These are phyloP conservation scores for Oreochromis spilurus DNA, from an alignment of 2,113 vertebrate genomes.

Conservation along the genomic window DNA sequence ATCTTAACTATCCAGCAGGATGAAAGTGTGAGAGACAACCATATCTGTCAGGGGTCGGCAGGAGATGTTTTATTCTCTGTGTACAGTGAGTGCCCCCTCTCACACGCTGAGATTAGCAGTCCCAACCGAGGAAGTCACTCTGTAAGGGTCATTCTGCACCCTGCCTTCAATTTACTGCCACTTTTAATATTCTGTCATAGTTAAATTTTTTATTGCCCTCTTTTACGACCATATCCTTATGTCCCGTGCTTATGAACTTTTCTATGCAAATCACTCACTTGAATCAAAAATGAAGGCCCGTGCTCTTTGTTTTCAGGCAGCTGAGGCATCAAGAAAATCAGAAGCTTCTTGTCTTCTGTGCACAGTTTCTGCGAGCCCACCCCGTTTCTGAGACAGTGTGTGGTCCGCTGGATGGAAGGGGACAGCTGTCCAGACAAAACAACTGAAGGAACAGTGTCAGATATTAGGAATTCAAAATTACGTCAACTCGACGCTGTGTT, in stretches of 20 bases:
- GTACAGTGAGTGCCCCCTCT: slow-evolving; percentile 64
- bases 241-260: slow-evolving; percentile 78
- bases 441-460: slow-evolving; percentile 51
- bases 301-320: slow-evolving; percentile 52
- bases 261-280: slow-evolving; percentile 78
- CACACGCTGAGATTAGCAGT: slow-evolving; percentile 55
- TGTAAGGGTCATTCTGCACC: slow-evolving; percentile 67
- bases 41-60: slow-evolving; percentile 64
- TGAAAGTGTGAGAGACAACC: slow-evolving; percentile 65
- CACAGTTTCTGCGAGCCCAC: not conserved
- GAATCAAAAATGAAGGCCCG: slow-evolving; percentile 51
- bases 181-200: slow-evolving; percentile 80
- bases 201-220: slow-evolving; percentile 70
- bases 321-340: slow-evolving; percentile 27
- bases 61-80: slow-evolving; percentile 71
- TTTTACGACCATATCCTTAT: slow-evolving; percentile 77
- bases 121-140: slow-evolving; percentile 52
- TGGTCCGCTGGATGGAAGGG: slow-evolving; percentile 35
- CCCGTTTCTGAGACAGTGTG: not conserved
- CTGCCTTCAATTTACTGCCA: slow-evolving; percentile 73
- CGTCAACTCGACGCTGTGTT: slow-evolving; percentile 40
- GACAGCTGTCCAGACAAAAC: slow-evolving; percentile 69
- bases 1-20: slow-evolving; percentile 69
- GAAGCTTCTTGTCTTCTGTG: not conserved
- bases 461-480: slow-evolving; percentile 69